A percentile compares a stretch with the other conserved stretches of the same genome.
Evolutionary conservation across 2,797 vertebrate genomes (phyloP).

Genomic region (Bovichtus diacanthus): DNA sequence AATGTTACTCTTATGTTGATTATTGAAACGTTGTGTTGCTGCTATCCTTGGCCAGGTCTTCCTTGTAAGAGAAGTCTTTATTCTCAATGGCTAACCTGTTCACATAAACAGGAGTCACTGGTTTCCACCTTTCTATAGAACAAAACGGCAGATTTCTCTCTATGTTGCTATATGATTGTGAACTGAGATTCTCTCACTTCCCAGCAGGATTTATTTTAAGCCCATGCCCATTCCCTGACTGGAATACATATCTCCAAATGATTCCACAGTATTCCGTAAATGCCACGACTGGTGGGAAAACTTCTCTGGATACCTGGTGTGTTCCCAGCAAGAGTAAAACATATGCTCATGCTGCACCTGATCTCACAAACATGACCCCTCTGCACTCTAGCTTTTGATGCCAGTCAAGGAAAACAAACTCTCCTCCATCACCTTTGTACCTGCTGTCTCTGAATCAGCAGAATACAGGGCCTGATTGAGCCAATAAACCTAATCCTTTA

Average conservation of each 20-base stretch:
- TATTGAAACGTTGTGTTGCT: no score
- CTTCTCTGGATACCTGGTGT: constrained; percentile 18
- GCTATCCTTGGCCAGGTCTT: no score
- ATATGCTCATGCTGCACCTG: neutral
- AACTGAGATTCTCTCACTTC: constrained; percentile 13
- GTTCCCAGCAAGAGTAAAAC: neutral
- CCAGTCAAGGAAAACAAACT: neutral
- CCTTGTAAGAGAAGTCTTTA: no score
- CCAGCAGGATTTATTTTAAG: constrained; percentile 32
- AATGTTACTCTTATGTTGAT: no score
- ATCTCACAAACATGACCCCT: constrained; percentile 1
- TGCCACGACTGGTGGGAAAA: constrained; percentile 2
- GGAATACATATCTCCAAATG: constrained; percentile 19
- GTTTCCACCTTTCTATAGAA: neutral
- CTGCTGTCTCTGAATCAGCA: constrained; percentile 9
- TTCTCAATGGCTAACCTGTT: no score
- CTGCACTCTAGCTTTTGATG: neutral
- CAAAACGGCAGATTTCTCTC: neutral
- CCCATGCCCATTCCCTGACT: neutral
- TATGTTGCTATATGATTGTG: no score
- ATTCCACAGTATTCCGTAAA: constrained; percentile 10
- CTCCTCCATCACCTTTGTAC: neutral
- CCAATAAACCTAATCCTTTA: neutral
- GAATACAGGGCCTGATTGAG: neutral
- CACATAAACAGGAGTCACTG: neutral